Base-by-base conservation (phyloP, 2,888 invertebrate species). In the Megalurothrips usitatus region DNA sequence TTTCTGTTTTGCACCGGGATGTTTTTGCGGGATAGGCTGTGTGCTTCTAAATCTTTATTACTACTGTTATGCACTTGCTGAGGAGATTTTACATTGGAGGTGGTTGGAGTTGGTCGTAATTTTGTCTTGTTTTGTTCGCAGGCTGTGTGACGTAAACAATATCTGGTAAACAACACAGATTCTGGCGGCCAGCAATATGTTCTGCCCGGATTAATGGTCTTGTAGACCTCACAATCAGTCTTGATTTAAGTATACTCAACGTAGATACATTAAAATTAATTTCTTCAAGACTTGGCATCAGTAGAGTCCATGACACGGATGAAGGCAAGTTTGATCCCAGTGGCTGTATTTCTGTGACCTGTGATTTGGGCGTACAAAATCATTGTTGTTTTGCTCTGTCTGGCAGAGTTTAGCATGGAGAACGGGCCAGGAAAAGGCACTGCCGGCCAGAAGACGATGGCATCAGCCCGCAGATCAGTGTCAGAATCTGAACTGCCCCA, bases 341-440 rank as follows among this genome's bases (percentile, higher is more conserved):
- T 52, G 6, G 2, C 34, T 43, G 34, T 2, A 4, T 43, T 43
- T 43, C 34, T 43, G 34, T 52, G n/a, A 58, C 10, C 52, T 14
- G 17, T 58, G 17, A 58, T 14, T 43, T 58, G 14, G 19, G 17
- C 58, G 6, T 14, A 11, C 14, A 1, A 14, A 14, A 58, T 58
- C 2, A 58, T 52, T n/a, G n/a, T 14, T 58, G 19, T 58, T 75
- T 75, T 75, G 34, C 34, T 43, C 34, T 43, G 3, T 43, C 12
- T 75, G 10, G 12, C 3, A 75, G 68, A 75, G 26, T 23, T 26
- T 75, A 75, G 68, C 68, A 75, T 75, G 68, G 68, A 75, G 68
- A 75, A 75, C 68, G 68, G 68, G 68, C 68, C 68, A 75, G 68
- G 68, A 75, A 75, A 75, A 75, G 68, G 68, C 68, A 26, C 68